Base-by-base conservation (phyloP, 2,888 invertebrate genomes). In the Pachymerium ferrugineum region DNA sequence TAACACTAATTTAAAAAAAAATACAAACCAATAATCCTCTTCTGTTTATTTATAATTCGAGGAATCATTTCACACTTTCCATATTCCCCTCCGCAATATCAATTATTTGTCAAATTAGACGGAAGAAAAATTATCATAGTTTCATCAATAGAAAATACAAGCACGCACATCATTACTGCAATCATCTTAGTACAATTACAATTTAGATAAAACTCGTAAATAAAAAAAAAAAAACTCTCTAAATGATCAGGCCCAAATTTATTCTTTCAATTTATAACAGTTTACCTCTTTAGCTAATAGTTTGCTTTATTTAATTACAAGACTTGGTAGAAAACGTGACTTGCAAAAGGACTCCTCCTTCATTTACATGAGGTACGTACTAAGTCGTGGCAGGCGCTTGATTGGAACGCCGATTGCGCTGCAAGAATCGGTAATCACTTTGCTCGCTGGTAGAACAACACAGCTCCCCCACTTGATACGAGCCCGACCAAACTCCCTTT, bases 371-470 rank as follows among this genome's bases (percentile, higher is more conserved):
- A 54, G 47, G 22, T 54, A 54, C 47, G 47, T 54, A 54, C 47
- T 54, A 54, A 54, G 47, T 54, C 47, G 47, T 54, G 47, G 47
- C 47, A 54, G 22, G 47, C 47, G 47, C 47, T 54, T 54, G 47
- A 54, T 54, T 54, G 47, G 47, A 54, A 54, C 47, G 47, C 47
- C 47, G 47, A 54, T 54, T 54, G 47, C 47, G 47, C 47, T 54
- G 47, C 47, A 54, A 54, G 47, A 54, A 54, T 54, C 47, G 47
- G 47, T 54, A 54, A 54, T 54, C 47, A 54, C 47, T 54, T 54
- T 22, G 47, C 47, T 54, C 47, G 47, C 47, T 54, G 19, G 47
- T 54, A 54, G 47, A 54, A 54, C 47, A 54, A 54, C 47, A 54
- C n/a, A 10, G 19, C 16, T 54, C 5, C 47, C n/a, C 47, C 47